These are phyloP conservation scores for Dufourea novaeangliae DNA, from an alignment of 1,140 invertebrate genomes.

Conservation along the genomic window DNA sequence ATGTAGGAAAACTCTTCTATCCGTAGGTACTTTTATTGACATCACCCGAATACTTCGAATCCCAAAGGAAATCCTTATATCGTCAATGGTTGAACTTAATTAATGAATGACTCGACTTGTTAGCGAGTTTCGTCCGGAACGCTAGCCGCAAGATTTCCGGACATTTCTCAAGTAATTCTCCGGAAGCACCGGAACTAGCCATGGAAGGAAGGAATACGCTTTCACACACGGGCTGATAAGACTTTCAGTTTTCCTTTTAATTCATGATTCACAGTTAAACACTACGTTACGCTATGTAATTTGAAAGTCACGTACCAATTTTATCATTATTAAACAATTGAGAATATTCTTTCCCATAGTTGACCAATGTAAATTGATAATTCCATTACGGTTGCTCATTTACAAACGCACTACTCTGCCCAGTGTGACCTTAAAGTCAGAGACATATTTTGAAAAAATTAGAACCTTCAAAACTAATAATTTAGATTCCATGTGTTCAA, in stretches of 20 bases:
- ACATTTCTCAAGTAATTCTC: conserved; percentile 8
- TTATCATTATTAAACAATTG: too few species aligned
- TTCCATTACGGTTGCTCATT: too few species aligned
- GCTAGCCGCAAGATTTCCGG: conserved; percentile 14
- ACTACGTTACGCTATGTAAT: too few species aligned
- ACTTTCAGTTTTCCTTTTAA: not conserved
- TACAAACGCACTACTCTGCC: too few species aligned
- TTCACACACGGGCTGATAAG: not conserved
- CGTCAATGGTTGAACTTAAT: conserved; percentile 3
- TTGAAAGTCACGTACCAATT: too few species aligned
- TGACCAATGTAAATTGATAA: too few species aligned
- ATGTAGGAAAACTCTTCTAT: too few species aligned
- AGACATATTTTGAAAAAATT: too few species aligned
- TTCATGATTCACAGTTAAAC: conserved; percentile 1
- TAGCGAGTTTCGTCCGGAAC: conserved; percentile 14
- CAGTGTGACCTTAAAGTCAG: too few species aligned
- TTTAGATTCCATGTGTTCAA: too few species aligned
- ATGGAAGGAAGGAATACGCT: not conserved
- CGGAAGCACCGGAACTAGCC: not conserved
- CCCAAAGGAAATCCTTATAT: not conserved
- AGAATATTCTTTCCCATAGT: too few species aligned
- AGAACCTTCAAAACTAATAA: too few species aligned
- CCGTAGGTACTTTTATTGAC: not conserved
- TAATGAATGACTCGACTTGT: conserved; percentile 17
- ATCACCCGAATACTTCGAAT: not conserved